A percentile compares a stretch with the other conserved stretches of the same genome.
Evolutionary conservation across 2,113 vertebrate genomes (phyloP).

Genomic region (Sterna hirundo): DNA sequence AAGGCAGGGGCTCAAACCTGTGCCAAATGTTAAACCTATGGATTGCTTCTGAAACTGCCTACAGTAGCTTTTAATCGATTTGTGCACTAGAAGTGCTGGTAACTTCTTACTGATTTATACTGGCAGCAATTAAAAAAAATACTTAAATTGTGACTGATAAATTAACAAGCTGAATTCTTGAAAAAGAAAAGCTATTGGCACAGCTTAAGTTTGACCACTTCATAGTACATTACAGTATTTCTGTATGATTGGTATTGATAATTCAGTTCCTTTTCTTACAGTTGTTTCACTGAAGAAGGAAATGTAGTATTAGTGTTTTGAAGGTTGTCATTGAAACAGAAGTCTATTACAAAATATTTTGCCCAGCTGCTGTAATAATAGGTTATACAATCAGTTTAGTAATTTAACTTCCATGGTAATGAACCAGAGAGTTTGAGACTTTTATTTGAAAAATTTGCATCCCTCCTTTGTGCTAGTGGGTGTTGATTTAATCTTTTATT

Average conservation of each 20-base stretch:
- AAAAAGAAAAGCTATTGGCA: not conserved
- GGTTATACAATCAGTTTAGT: not conserved
- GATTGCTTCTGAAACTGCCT: not conserved
- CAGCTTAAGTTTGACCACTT: not conserved
- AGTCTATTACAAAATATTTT: not conserved
- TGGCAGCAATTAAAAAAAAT: not conserved
- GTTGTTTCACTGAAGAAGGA: not conserved
- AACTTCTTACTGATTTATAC: not conserved
- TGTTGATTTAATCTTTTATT: not conserved
- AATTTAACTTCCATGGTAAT: not conserved
- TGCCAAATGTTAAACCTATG: not conserved
- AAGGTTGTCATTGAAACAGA: not conserved
- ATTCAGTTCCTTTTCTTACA: not conserved
- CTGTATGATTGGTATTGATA: not conserved
- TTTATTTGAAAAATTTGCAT: not conserved
- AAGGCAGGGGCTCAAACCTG: not conserved
- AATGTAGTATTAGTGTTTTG: not conserved
- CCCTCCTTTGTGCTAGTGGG: not conserved
- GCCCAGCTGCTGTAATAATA: not conserved
- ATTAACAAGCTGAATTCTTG: not conserved
- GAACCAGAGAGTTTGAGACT: not conserved
- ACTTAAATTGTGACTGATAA: not conserved
- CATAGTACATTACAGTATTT: not conserved
- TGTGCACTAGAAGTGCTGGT: not conserved
- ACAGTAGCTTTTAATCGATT: not conserved